Evolutionary conservation across 2,888 invertebrate species (phyloP), one percentile per base, ranked within the genome.

Genomic region (Brassicogethes aeneus): DNA sequence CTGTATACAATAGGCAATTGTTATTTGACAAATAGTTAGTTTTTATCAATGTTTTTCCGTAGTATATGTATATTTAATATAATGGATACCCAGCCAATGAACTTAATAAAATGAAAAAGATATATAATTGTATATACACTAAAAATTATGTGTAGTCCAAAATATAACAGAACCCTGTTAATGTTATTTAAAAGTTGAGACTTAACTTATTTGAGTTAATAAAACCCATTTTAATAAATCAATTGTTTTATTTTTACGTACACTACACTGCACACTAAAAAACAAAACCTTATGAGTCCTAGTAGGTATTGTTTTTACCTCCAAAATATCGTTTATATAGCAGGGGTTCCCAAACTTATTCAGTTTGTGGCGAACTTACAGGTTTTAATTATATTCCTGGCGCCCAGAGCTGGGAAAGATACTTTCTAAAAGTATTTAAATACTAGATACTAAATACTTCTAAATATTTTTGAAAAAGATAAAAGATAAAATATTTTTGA

Each of bases 181-280:
- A 39, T 66, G 66, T 68, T 67, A 67, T 66, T 63, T 61, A 57
- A 62, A 60, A 65, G 63, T 66, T 66, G 66, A 67, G 66, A 68
- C 64, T 64, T 68, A 68, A 68, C 68, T 67, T 67, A 68, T 67
- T 68, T 68, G 63, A 67, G 67, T 68, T 68, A 66, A 66, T 65
- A 65, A 67, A 68, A 61, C 55, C 64, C 62, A 61, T 67, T 68
- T 68, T 67, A 67, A 61, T 66, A 66, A 3, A 10, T 32, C 14
- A 5, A 10, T 3, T 32, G 23, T 23, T 7, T 32, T 32, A 7
- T 23, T 23, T 23, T 10, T 23, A 23, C 23, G 23, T 7, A 5
- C 23, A 23, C 23, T 23, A 23, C 10, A 23, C n/a, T n/a, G n/a
- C n/a, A n/a, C n/a, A n/a, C n/a, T n/a, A n/a, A n/a, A n/a, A n/a